Evolutionary conservation across 2,113 vertebrate genomes (phyloP).

Genomic region (Pandion haliaetus): DNA sequence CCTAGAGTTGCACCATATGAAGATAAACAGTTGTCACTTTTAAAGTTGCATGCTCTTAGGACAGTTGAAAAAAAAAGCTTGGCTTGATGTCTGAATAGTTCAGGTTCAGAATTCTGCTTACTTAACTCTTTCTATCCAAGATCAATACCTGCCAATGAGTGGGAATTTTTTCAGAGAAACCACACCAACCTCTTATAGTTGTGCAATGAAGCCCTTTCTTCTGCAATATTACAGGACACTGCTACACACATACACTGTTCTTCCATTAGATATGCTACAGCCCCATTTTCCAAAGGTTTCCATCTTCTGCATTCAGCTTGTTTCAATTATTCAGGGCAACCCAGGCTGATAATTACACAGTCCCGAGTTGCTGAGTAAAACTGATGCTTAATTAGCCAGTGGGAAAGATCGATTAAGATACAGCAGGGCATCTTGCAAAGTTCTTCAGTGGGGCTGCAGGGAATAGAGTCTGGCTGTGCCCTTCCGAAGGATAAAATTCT

Average conservation of each 20-base stretch:
- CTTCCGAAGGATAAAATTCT: conserved; percentile 64
- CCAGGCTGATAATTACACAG: conserved; percentile 74
- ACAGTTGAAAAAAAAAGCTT: too few relatives aligned
- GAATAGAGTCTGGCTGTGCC: conserved; percentile 64
- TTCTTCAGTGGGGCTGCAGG: conserved; percentile 63
- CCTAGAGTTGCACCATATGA: not conserved
- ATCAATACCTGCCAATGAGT: not conserved
- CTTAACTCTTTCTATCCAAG: not conserved
- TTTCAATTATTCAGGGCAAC: conserved; percentile 76
- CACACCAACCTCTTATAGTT: not conserved
- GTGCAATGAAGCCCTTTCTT: not conserved
- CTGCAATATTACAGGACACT: not conserved
- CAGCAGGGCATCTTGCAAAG: conserved; percentile 66
- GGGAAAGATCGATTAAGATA: conserved; percentile 74
- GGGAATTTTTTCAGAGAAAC: not conserved
- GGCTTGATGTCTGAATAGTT: not conserved
- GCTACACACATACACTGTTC: not conserved
- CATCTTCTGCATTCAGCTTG: conserved; percentile 26
- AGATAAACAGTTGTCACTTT: not conserved
- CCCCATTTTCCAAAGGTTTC: conserved; percentile 1
- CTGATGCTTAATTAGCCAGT: conserved; percentile 76
- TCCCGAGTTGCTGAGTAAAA: conserved; percentile 73
- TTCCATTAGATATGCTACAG: not conserved
- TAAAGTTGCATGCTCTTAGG: not conserved
- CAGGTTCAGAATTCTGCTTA: not conserved